A percentile compares a stretch with the other conserved stretches of the same genome.
These are phyloP conservation scores for Gila orcuttii DNA, from an alignment of 2,113 vertebrate species.

Conservation along the genomic window DNA sequence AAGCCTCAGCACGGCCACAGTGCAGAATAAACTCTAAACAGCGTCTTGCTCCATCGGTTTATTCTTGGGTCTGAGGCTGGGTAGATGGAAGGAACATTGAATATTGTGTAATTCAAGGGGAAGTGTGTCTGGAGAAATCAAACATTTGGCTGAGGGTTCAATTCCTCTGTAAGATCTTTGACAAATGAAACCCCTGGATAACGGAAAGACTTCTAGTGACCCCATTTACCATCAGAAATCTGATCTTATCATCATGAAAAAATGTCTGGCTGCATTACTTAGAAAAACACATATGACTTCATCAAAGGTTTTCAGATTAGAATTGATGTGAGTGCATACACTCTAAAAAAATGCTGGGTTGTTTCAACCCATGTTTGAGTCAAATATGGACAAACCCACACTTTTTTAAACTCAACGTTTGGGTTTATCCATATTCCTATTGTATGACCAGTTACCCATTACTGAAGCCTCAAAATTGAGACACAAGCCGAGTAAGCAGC, in stretches of 20 bases:
- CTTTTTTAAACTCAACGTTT: no score
- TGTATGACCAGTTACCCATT: slow-evolving; percentile 12
- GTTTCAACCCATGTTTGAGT: no score
- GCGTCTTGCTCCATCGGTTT: background rate
- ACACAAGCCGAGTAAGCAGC: slow-evolving; percentile 6
- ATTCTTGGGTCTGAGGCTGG: background rate
- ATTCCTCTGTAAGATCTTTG: slow-evolving; percentile 41
- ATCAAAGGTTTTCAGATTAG: background rate
- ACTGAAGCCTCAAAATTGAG: background rate
- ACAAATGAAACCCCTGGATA: slow-evolving; percentile 28
- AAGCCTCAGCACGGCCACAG: background rate
- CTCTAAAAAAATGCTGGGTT: no score
- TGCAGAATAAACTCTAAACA: background rate
- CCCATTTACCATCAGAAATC: slow-evolving; percentile 9
- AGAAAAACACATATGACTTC: background rate
- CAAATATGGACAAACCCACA: no score
- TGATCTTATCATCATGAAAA: slow-evolving; percentile 15
- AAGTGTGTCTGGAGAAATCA: slow-evolving; percentile 32
- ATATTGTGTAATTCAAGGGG: background rate
- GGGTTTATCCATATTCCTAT: no score
- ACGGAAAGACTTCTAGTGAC: slow-evolving; percentile 8
- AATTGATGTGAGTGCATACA: background rate
- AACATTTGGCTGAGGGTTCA: slow-evolving; percentile 40
- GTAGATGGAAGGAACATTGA: background rate
- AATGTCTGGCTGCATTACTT: slow-evolving; percentile 3